phyloP scores from a whole-genome alignment of 2,113 vertebrate genomes.

The Smithornis capensis region DNA sequence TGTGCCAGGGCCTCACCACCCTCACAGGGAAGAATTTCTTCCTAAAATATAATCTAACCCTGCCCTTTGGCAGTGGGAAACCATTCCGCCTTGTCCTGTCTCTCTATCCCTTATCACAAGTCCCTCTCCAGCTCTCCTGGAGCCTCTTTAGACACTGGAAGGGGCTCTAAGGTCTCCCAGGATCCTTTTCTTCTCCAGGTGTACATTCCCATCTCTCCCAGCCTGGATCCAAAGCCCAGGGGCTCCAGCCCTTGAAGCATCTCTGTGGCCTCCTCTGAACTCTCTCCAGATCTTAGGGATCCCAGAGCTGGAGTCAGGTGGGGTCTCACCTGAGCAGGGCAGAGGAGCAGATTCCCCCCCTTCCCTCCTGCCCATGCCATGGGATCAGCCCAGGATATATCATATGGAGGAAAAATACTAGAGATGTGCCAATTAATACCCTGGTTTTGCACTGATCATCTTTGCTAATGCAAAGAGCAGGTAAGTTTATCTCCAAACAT shows the following conservation, averaged over 20 bases:
- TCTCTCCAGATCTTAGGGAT: rapidly evolving
- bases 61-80: rapidly evolving
- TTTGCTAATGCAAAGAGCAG: not conserved
- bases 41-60: rapidly evolving
- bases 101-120: not conserved
- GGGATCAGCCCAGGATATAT: not conserved
- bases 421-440: rapidly evolving
- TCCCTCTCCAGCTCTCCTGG: not conserved
- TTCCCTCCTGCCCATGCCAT: rapidly evolving
- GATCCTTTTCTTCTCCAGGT: not conserved
- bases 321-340: not conserved
- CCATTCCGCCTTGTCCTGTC: not conserved
- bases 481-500: not conserved
- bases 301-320: not conserved
- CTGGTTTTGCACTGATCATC: not conserved
- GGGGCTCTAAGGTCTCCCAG: not conserved
- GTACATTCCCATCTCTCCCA: not conserved
- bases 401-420: not conserved
- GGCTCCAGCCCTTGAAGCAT: not conserved
- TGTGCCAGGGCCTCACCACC: not conserved
- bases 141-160: rapidly evolving
- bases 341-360: not conserved
- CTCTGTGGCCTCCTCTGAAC: rapidly evolving
- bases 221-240: not conserved
- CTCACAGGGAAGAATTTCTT: rapidly evolving